phyloP scores from a whole-genome alignment of 2,113 vertebrate species.

The Nanorana parkeri region DNA sequence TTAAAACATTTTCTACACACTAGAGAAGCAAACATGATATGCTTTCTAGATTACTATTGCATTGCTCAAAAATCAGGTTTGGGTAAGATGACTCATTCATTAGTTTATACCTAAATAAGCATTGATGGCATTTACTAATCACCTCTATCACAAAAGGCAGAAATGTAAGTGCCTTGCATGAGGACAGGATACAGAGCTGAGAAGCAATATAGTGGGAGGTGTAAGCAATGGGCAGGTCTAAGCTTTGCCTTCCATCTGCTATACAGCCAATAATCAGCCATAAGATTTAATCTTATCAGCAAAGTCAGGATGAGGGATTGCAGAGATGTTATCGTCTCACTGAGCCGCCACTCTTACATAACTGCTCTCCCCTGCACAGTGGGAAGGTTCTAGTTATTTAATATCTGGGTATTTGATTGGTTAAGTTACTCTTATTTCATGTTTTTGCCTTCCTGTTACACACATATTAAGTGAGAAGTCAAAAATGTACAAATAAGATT shows the following conservation, averaged over 20 bases:
- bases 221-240: conserved; percentile 33
- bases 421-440: neutral
- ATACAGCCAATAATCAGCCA: conserved; percentile 49
- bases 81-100: too few relatives aligned
- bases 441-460: neutral
- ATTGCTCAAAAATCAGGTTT: too few relatives aligned
- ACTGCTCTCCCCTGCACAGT: conserved; percentile 7
- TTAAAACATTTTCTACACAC: too few relatives aligned
- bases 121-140: too few relatives aligned
- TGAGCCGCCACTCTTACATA: conserved; percentile 13
- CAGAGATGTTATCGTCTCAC: conserved; percentile 25
- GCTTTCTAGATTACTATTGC: too few relatives aligned
- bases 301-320: conserved; percentile 48
- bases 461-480: too few relatives aligned
- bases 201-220: conserved; percentile 4
- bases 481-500: too few relatives aligned
- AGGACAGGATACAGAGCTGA: neutral
- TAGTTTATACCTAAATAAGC: too few relatives aligned
- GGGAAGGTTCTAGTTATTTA: conserved; percentile 1
- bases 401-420: neutral
- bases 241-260: conserved; percentile 53
- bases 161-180: neutral
- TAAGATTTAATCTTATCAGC: conserved; percentile 44
- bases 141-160: too few relatives aligned
- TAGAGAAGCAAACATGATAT: too few relatives aligned